Evolutionary conservation across 1,140 invertebrate genomes (phyloP).

Genomic region (Vollenhovia emeryi): DNA sequence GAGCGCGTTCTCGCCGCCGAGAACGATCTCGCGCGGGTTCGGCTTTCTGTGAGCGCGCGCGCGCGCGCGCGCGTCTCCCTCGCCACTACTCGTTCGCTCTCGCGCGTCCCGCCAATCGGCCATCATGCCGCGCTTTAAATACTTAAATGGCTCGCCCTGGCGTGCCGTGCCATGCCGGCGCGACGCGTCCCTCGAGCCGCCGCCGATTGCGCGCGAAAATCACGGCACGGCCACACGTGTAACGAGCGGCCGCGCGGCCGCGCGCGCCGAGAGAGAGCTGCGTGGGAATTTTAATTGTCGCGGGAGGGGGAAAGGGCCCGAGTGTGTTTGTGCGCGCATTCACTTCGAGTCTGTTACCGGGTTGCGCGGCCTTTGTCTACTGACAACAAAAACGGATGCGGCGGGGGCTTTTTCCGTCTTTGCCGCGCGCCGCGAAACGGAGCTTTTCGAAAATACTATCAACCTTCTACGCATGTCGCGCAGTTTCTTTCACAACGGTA

Average conservation of each 20-base stretch:
- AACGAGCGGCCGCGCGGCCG: not conserved
- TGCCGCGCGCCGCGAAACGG: not conserved
- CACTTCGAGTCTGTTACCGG: not conserved
- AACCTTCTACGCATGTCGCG: not conserved
- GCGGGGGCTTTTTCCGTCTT: not conserved
- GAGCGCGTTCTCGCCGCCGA: too few species aligned
- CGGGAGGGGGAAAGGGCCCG: not conserved
- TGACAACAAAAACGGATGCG: not conserved
- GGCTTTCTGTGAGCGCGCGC: too few species aligned
- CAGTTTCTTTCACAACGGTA: not conserved
- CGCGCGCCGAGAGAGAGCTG: not conserved
- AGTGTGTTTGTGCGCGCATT: not conserved
- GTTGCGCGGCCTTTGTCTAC: slow-evolving; percentile 26
- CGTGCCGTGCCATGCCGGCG: not conserved
- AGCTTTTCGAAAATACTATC: not conserved
- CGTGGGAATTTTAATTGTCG: not conserved
- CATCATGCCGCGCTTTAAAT: slow-evolving; percentile 82
- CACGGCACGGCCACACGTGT: not conserved
- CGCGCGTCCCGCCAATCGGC: slow-evolving; percentile 83
- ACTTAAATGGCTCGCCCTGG: slow-evolving; percentile 72
- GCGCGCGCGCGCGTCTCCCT: too few species aligned
- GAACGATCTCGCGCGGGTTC: too few species aligned
- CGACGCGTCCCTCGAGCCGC: too few species aligned
- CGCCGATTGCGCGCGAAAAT: slow-evolving; percentile 30
- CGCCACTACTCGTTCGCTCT: too few species aligned